A percentile compares a stretch with the other conserved stretches of the same genome.
phyloP scores from a whole-genome alignment of 2,797 vertebrate species.

The Iguana delicatissima region DNA sequence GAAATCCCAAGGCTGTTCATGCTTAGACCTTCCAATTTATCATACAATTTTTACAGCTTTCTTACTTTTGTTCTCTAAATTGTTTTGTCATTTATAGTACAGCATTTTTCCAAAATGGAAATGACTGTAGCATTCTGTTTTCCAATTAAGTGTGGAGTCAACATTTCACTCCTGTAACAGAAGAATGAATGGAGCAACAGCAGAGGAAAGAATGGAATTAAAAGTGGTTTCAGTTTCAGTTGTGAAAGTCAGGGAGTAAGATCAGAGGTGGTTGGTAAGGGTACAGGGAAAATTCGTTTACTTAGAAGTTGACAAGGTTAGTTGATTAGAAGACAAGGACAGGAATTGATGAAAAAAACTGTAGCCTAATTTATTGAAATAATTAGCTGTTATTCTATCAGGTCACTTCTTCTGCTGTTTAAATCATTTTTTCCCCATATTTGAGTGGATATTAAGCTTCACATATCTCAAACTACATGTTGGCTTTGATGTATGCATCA shows the following conservation, averaged over 20 bases:
- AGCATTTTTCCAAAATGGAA: background rate
- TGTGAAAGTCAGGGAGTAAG: background rate
- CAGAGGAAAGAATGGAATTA: background rate
- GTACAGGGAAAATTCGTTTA: background rate
- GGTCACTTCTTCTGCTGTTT: background rate
- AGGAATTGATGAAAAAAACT: background rate
- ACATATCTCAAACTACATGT: no score
- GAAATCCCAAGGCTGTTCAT: constrained; percentile 32
- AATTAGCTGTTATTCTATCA: no score
- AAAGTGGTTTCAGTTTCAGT: background rate
- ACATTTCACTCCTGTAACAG: background rate
- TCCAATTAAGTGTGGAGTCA: background rate
- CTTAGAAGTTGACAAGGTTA: background rate
- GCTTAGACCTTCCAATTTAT: constrained; percentile 4
- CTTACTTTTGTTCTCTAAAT: constrained; percentile 37
- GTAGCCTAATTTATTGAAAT: background rate
- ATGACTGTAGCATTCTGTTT: background rate
- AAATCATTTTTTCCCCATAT: background rate
- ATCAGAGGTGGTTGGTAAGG: background rate
- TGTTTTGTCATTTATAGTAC: constrained; percentile 16
- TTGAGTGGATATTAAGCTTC: no score
- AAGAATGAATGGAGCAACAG: background rate
- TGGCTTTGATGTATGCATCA: no score
- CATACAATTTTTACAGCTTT: constrained; percentile 33
- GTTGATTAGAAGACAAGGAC: background rate